Base-by-base conservation (phyloP, 2,888 invertebrate species). In the Hypsopygia costalis region DNA sequence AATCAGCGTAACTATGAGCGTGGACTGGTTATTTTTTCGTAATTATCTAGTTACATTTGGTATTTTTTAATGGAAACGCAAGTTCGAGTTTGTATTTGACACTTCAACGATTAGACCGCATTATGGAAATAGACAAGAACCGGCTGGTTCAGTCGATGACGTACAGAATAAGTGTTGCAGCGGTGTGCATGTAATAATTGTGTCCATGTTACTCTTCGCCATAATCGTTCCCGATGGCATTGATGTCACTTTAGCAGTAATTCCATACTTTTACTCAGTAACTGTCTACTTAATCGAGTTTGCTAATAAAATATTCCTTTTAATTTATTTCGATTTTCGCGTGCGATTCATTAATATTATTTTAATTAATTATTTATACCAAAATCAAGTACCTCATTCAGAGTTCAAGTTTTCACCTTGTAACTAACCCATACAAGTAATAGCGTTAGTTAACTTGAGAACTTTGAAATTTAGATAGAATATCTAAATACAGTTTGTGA, bases 321-420 rank as follows among this genome's bases (percentile, higher is more conserved):
- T 78, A 0, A 32, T 58, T 9, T 70, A 64, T 49, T 81, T 81
- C 40, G 55, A 52, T 16, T 29, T 67, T 9, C 65, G 78, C 12
- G 35, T 73, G 1, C 58, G 62, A 4, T 72, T 70, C 35, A 46
- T 81, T 1, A 82, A 82, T 44, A 51, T 60, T 5, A 67, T 80
- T 1, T 58, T 81, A 20, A 47, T 44, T 6, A 79, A 74, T 31
- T 66, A 74, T 44, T 52, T 77, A n/a, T n/a, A n/a, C n/a, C n/a
- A n/a, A n/a, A n/a, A n/a, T n/a, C n/a, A n/a, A n/a, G n/a, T n/a
- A n/a, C n/a, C n/a, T n/a, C n/a, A n/a, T n/a, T n/a, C n/a, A n/a
- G n/a, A n/a, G n/a, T n/a, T n/a, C n/a, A n/a, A n/a, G n/a, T n/a
- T n/a, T n/a, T n/a, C n/a, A n/a, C n/a, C n/a, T n/a, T n/a, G n/a